Base-by-base conservation (phyloP, 2,888 invertebrate species). In the Teleiodes luculella region DNA sequence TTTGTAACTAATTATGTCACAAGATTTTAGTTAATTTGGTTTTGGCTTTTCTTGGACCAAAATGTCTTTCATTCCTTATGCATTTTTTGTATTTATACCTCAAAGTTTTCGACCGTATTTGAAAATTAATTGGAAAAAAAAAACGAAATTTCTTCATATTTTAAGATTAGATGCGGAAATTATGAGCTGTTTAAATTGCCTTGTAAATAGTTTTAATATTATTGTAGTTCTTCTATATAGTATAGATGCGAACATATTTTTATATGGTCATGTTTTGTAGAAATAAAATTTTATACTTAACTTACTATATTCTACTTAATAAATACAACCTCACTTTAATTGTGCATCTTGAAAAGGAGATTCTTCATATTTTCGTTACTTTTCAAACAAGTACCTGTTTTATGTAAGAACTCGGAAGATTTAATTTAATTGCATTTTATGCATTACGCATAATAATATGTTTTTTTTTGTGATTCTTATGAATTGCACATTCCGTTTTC, bases 261-360 rank as follows among this genome's bases (percentile, higher is more conserved):
- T 52, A 43, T 52, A 52, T 52, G 35, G 16, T 24, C 33, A 20
- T 43, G 39, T 45, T 35, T 52, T 45, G 43, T 52, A 43, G 43
- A 24, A 45, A 45, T 45, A 52, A 31, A 31, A 45, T 52, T 52
- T 52, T 43, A 18, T 41, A 41, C 18, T 13, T 24, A 18, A 16
- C n/a, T n/a, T n/a, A 33, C 33, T 6, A 33, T 33, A 2, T 33
- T 3, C 33, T 33, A n/a, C 36, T 16, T 14, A n/a, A 37, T 36
- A 37, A n/a, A n/a, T n/a, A n/a, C n/a, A n/a, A n/a, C n/a, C n/a
- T n/a, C n/a, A n/a, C n/a, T n/a, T n/a, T n/a, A n/a, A n/a, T n/a
- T n/a, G n/a, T n/a, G n/a, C n/a, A n/a, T n/a, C n/a, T n/a, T n/a
- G n/a, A n/a, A n/a, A n/a, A n/a, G n/a, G n/a, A n/a, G n/a, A n/a